phyloP scores from a whole-genome alignment of 64 coral and sea anemone genomes.

The Porites australiensis region DNA sequence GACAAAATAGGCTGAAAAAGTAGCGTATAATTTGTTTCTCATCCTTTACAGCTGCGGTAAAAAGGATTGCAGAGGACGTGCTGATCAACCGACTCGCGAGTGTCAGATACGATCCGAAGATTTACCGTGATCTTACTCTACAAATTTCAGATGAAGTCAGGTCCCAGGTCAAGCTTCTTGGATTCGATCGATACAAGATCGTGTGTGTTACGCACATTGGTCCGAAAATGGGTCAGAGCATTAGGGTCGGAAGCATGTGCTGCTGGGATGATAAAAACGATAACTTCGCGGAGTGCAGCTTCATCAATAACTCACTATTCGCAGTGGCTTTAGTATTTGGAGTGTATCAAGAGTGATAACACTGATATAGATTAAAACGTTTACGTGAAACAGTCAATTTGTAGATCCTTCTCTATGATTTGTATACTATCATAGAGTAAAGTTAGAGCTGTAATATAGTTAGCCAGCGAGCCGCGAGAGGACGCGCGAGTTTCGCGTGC shows the following conservation, averaged over 20 bases:
- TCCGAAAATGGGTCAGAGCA: slow-evolving; percentile 37
- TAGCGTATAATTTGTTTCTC: background rate
- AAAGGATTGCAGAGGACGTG: slow-evolving; percentile 35
- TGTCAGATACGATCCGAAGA: slow-evolving; percentile 57
- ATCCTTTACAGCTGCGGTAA: slow-evolving; percentile 39
- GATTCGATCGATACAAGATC: slow-evolving; percentile 89
- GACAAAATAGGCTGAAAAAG: background rate
- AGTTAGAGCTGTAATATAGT: too few species aligned
- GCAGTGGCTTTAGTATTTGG: slow-evolving; percentile 68
- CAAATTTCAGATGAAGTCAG: slow-evolving; percentile 68
- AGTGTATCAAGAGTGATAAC: slow-evolving; percentile 67
- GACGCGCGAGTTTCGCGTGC: too few species aligned
- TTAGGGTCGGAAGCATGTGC: slow-evolving; percentile 59
- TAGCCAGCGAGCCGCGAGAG: too few species aligned
- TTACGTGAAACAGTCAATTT: background rate
- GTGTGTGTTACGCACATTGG: slow-evolving; percentile 80
- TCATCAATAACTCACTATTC: slow-evolving; percentile 62
- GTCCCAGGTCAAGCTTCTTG: slow-evolving; percentile 64
- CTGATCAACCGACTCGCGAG: slow-evolving; percentile 22
- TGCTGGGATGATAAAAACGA: slow-evolving; percentile 68
- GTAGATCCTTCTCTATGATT: background rate
- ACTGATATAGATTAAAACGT: too few species aligned
- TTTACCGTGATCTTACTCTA: slow-evolving; percentile 58
- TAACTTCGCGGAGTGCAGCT: slow-evolving; percentile 69
- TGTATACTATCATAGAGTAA: too few species aligned